Conservation (phyloP, 2,888 invertebrate species). For the Hymenopus coronatus region DNA sequence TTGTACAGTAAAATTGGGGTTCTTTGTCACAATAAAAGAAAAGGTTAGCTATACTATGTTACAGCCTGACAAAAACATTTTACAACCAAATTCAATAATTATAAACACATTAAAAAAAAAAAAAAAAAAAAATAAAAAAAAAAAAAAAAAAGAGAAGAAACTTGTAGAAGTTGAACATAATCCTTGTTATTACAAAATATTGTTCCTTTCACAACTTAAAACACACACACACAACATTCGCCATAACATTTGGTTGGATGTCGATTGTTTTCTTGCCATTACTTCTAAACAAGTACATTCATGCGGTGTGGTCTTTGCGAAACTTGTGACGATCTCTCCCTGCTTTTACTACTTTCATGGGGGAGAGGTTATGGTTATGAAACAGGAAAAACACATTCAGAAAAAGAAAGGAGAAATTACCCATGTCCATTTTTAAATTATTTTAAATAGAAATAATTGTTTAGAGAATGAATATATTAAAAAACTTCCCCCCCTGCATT, state of each 20-base stretch:
- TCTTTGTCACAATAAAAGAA: slow-evolving; percentile 32
- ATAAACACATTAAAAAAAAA: slow-evolving; percentile 29
- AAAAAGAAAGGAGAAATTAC: slow-evolving; percentile 5
- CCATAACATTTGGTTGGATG: slow-evolving; percentile 22
- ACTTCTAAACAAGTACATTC: slow-evolving; percentile 10
- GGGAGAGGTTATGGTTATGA: background rate
- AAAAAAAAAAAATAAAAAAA: slow-evolving; percentile 20
- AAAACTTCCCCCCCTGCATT: slow-evolving; percentile 25
- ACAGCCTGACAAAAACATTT: slow-evolving; percentile 30
- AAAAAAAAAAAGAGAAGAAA: slow-evolving; percentile 9
- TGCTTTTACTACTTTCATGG: slow-evolving; percentile 8
- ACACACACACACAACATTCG: slow-evolving; percentile 33
- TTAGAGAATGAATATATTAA: slow-evolving; percentile 21
- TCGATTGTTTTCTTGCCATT: slow-evolving; percentile 13
- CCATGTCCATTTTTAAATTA: slow-evolving; percentile 23
- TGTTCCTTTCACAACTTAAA: slow-evolving; percentile 33
- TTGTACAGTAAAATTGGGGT: slow-evolving; percentile 35
- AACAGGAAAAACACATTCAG: background rate
- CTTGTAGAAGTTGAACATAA: slow-evolving; percentile 29
- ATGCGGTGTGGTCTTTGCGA: slow-evolving; percentile 19
- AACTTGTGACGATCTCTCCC: slow-evolving; percentile 18
- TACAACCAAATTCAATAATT: slow-evolving; percentile 26
- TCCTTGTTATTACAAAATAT: slow-evolving; percentile 33
- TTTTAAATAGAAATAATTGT: slow-evolving; percentile 28
- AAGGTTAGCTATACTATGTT: slow-evolving; percentile 33